Base-by-base conservation (phyloP, 2,888 invertebrate genomes). In the Itoplectis maculator region DNA sequence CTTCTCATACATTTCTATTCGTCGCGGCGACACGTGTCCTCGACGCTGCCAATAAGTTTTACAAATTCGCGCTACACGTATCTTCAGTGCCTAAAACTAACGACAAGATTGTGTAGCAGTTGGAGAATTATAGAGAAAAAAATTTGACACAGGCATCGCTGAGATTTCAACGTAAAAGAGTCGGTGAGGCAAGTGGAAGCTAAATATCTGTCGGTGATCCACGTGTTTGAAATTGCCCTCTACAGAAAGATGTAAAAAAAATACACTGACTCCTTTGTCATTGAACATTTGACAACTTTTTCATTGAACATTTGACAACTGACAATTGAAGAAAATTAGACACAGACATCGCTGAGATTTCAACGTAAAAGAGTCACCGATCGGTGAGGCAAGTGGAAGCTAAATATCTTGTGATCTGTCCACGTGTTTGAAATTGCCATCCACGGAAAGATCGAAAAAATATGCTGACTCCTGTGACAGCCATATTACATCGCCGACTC, bases 21-120 rank as follows among this genome's bases (percentile, higher is more conserved):
- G 5, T 29, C 74, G 63, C 47, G 49, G 51, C 2, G 45, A 35
- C n/a, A 74, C 51, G 51, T 65, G 40, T 75, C 35, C 29, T 54
- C 66, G 45, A 49, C 61, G 13, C 45, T 23, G 13, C 9, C 29
- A 3, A 23, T 37, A 56, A 5, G 13, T 29, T 35, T 37, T 40
- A 35, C 47, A 47, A 47, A 68, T 69, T 61, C 13, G 40, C 13
- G 18, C 9, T 35, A 23, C 29, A 5, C 29, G 29, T 5, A 29
- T 29, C 29, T 29, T 29, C 3, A 29, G 29, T 2, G 29, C 5
- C 29, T 2, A 29, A 29, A 5, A 29, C 29, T 29, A 5, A 29
- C 29, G 5, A 29, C 5, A 29, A 29, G 5, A 29, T n/a, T n/a
- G n/a, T n/a, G 29, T 29, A 29, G 29, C 3, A 5, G 5, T 29